A percentile compares a stretch with the other conserved stretches of the same genome.
Evolutionary conservation across 2,888 invertebrate species (phyloP).

Genomic region (Cephus runcator): DNA sequence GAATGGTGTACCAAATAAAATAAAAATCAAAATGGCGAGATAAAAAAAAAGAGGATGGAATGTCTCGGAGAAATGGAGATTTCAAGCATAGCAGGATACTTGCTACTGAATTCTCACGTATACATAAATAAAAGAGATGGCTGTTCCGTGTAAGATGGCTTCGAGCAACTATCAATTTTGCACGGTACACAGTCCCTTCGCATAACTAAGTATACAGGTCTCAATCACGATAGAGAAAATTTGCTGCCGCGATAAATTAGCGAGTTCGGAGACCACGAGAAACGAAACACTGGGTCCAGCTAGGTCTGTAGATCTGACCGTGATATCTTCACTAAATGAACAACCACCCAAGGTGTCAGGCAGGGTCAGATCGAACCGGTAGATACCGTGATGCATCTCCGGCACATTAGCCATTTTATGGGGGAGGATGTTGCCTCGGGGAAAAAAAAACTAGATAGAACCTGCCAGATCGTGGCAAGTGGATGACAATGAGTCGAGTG

Average conservation of each 20-base stretch:
- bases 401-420: conserved; percentile 55
- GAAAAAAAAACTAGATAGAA: conserved; percentile 33
- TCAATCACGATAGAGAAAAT: neutral
- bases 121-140: neutral
- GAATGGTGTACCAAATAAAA: neutral
- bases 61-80: neutral
- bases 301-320: conserved; percentile 44
- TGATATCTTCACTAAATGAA: conserved; percentile 43
- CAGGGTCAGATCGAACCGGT: conserved; percentile 51
- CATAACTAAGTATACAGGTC: neutral
- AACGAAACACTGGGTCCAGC: conserved; percentile 44
- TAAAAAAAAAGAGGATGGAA: neutral
- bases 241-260: neutral
- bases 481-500: conserved; percentile 41
- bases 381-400: conserved; percentile 47
- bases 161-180: neutral
- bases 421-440: conserved; percentile 22
- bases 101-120: neutral
- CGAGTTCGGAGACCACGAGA: conserved; percentile 31
- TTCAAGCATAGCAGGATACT: neutral
- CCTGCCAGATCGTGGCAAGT: conserved; percentile 42
- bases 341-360: conserved; percentile 62
- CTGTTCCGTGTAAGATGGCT: neutral
- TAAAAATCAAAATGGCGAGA: neutral
- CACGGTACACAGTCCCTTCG: neutral